These are phyloP conservation scores for Malacoraja senta DNA, from an alignment of 2,797 vertebrate genomes.

Conservation along the genomic window DNA sequence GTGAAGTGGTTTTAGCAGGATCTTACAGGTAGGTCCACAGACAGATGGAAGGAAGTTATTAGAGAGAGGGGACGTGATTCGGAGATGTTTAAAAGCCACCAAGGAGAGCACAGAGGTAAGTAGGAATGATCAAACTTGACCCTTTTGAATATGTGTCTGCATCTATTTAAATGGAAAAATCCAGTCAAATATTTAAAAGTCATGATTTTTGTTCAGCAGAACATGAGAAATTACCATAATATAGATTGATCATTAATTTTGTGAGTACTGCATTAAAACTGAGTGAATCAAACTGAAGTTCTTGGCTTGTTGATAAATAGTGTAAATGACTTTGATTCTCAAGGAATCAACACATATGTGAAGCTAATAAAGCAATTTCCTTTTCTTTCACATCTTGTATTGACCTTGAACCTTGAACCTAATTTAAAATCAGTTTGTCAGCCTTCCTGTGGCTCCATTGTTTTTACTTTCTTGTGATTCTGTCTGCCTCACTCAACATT, in stretches of 20 bases:
- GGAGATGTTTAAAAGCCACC: no score
- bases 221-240: no score
- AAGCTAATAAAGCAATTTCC: slow-evolving; percentile 2
- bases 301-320: background rate
- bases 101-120: no score
- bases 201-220: no score
- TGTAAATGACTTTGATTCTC: background rate
- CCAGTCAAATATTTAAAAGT: no score
- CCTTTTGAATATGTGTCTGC: background rate
- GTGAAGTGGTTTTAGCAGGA: background rate
- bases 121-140: background rate
- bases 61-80: background rate
- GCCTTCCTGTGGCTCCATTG: background rate
- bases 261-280: background rate
- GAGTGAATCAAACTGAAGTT: background rate
- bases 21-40: background rate
- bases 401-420: slow-evolving; percentile 15
- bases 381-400: background rate
- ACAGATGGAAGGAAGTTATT: background rate
- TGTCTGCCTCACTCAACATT: background rate
- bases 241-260: no score
- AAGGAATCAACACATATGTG: background rate
- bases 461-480: background rate
- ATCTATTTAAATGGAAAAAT: background rate
- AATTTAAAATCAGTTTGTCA: background rate